Evolutionary conservation across 2,797 vertebrate genomes (phyloP).

Genomic region (Knipowitschia caucasica): DNA sequence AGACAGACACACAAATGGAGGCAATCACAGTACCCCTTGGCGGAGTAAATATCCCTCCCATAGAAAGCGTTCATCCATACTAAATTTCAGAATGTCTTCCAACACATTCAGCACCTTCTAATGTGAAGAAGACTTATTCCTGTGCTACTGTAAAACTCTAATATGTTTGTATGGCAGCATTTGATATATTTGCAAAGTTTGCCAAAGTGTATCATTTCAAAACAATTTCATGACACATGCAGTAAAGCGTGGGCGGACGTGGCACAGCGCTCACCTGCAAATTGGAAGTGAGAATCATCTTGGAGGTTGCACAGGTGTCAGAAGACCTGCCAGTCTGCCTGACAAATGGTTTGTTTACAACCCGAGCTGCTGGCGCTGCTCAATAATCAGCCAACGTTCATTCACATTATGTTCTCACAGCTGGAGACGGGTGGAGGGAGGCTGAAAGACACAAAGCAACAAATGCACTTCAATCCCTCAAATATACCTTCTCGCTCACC

Average conservation of each 20-base stretch:
- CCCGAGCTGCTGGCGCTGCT: conserved; percentile 35
- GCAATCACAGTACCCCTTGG: too few species aligned
- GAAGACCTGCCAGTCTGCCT: conserved; percentile 33
- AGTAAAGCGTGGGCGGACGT: conserved; percentile 1
- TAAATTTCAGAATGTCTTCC: too few species aligned
- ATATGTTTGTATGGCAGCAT: background rate
- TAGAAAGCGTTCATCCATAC: too few species aligned
- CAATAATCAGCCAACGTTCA: conserved; percentile 50
- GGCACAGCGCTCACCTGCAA: conserved; percentile 32
- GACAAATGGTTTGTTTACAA: conserved; percentile 65
- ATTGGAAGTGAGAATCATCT: conserved; percentile 39
- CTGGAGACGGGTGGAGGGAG: conserved; percentile 34
- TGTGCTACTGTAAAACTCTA: background rate
- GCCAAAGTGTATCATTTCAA: background rate
- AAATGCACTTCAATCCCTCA: conserved; percentile 39
- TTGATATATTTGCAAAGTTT: conserved; percentile 1
- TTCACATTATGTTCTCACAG: conserved; percentile 46
- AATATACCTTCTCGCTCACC: conserved; percentile 7
- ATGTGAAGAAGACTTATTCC: background rate
- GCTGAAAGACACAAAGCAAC: conserved; percentile 27
- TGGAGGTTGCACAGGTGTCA: conserved; percentile 46
- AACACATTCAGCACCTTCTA: too few species aligned
- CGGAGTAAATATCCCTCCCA: too few species aligned
- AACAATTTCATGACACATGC: conserved; percentile 16
- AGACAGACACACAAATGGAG: too few species aligned